These are phyloP conservation scores for Pampusana beccarii DNA, from an alignment of 2,113 vertebrate species.

Conservation along the genomic window DNA sequence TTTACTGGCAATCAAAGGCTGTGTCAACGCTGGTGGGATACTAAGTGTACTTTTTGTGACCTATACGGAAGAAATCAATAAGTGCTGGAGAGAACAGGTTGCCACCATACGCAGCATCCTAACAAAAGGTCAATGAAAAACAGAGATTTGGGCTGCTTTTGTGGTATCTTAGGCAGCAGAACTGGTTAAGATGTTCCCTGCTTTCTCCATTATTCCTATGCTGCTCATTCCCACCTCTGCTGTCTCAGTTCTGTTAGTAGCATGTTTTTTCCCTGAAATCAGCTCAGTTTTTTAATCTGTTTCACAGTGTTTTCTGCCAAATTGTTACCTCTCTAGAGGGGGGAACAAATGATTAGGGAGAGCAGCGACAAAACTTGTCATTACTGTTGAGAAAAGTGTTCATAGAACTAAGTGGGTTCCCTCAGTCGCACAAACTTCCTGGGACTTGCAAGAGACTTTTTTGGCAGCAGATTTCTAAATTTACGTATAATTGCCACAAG, in stretches of 20 bases:
- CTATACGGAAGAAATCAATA: neutral
- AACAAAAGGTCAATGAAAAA: neutral
- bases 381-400: neutral
- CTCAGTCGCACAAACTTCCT: neutral
- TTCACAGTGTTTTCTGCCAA: neutral
- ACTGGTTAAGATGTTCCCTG: neutral
- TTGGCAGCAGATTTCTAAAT: neutral
- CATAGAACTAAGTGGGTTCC: neutral
- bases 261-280: neutral
- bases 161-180: neutral
- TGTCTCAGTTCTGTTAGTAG: neutral
- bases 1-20: neutral
- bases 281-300: neutral
- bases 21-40: neutral
- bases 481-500: neutral
- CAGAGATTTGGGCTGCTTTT: neutral
- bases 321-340: neutral
- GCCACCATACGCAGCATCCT: neutral
- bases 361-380: neutral
- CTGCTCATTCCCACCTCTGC: neutral
- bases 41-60: neutral
- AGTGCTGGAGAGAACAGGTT: neutral
- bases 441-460: neutral
- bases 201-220: neutral
- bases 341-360: neutral